Evolutionary conservation across 2,888 invertebrate genomes (phyloP), one percentile per base, ranked within the genome.

Genomic region (Zele albiditarsus): DNA sequence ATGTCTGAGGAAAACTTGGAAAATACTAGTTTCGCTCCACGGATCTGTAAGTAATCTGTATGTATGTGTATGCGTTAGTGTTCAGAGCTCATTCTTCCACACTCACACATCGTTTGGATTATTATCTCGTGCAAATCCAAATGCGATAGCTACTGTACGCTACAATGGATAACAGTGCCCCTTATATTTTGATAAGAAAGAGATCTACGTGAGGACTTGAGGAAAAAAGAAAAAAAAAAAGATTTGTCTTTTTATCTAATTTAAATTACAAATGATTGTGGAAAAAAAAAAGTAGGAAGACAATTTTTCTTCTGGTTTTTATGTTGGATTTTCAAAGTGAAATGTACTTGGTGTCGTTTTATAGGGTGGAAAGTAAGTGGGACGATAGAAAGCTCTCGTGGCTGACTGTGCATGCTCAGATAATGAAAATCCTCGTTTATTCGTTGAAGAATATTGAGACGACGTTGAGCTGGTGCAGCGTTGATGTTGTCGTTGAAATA

Each of bases 1-100:
- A 60, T 60, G n/a, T 27, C 60, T 60, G 28, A 27, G 71, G 33
- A 71, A 71, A 71, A 71, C 70, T 58, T 71, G 70, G 60, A 46
- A 62, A 71, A 71, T 53, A 20, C 53, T 20, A 23, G 53, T 20
- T 53, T 53, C 42, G 46, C 71, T 71, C 28, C 62, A 49, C 28
- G 71, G 33, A 31, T 33, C 71, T 49, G 63, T 63, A 31, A 63
- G 63, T 71, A 71, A 71, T 63, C 38, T 70, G 60, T 63, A 65
- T 23, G 72, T 60, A 42, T 33, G 20, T 53, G 53, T 53, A 23
- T 53, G 53, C 20, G 20, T 53, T 31, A 71, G 66, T 25, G 6
- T 46, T 33, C 62, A 42, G 49, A 23, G 49, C 49, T 69, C 31
- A 31, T 28, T 4, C 3, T n/a, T 53, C 4, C 53, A 53, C 53